A percentile compares a stretch with the other conserved stretches of the same genome.
These are phyloP conservation scores for Phrynocephalus versicolor DNA, from an alignment of 2,113 vertebrate species.

Conservation along the genomic window DNA sequence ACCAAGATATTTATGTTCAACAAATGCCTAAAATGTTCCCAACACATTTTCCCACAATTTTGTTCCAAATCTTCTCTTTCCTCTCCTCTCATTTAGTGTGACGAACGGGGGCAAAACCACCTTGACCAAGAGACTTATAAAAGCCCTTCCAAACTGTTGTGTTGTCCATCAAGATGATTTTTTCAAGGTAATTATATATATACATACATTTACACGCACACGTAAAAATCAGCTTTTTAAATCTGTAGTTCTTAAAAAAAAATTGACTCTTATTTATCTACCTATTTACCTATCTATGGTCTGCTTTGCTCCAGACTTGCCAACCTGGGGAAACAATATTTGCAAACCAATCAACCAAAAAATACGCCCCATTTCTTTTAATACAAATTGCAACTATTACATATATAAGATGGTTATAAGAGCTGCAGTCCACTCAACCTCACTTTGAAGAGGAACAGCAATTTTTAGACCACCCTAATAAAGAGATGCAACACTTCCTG, in stretches of 20 bases:
- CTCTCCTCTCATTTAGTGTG: slow-evolving; percentile 69
- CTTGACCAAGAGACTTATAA: slow-evolving; percentile 82
- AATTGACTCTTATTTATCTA: too few relatives aligned
- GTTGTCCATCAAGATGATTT: slow-evolving; percentile 95
- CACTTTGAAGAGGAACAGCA: too few relatives aligned
- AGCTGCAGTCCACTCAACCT: too few relatives aligned
- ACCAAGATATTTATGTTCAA: neutral
- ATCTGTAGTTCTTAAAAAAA: too few relatives aligned
- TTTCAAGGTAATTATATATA: slow-evolving; percentile 84
- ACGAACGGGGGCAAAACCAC: slow-evolving; percentile 97
- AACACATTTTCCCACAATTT: neutral
- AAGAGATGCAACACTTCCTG: too few relatives aligned
- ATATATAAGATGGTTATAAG: too few relatives aligned
- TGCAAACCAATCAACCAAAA: too few relatives aligned
- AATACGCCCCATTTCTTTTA: too few relatives aligned
- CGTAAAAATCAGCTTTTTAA: neutral
- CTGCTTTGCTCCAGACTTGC: neutral
- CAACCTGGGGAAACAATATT: neutral
- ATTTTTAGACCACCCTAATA: too few relatives aligned
- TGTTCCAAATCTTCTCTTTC: neutral
- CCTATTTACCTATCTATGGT: too few relatives aligned
- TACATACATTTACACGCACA: accelerated
- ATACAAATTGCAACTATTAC: too few relatives aligned
- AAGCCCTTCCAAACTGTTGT: slow-evolving; percentile 89
- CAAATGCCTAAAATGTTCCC: neutral